phyloP scores from a whole-genome alignment of 2,797 vertebrate genomes.

The Limosa lapponica region DNA sequence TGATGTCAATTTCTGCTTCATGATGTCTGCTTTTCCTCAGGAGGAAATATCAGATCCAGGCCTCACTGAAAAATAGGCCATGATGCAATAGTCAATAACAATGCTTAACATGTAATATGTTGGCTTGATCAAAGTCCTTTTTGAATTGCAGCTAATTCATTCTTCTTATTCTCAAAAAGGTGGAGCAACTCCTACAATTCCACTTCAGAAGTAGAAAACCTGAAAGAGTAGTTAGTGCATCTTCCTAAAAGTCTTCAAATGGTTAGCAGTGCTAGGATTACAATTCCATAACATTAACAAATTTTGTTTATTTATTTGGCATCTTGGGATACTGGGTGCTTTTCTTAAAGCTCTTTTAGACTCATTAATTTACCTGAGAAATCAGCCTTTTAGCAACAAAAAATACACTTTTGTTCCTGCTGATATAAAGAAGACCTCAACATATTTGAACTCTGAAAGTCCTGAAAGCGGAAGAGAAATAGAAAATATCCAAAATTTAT shows the following conservation, averaged over 20 bases:
- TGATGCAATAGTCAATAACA: not conserved
- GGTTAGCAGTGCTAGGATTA: not conserved
- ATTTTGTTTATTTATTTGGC: not conserved
- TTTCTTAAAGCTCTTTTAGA: not conserved
- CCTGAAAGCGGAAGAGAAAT: not conserved
- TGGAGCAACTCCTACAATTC: not conserved
- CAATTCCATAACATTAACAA: not conserved
- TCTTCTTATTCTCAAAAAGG: not conserved
- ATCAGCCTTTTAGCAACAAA: not conserved
- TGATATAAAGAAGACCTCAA: not conserved
- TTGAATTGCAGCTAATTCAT: not conserved
- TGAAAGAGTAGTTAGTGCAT: not conserved
- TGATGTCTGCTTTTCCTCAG: conserved; percentile 8
- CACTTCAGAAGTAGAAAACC: not conserved
- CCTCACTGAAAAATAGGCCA: conserved; percentile 70
- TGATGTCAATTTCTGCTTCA: conserved; percentile 54
- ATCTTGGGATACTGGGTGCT: not conserved
- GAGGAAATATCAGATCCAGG: conserved; percentile 34
- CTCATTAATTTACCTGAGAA: not conserved
- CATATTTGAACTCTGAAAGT: not conserved
- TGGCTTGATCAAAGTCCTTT: conserved; percentile 1
- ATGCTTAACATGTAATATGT: not conserved
- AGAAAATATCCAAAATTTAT: not conserved
- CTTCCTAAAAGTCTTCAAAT: not conserved
- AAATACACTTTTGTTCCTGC: not conserved